phyloP scores from a whole-genome alignment of 2,888 invertebrate species.

The Craniophora ligustri region DNA sequence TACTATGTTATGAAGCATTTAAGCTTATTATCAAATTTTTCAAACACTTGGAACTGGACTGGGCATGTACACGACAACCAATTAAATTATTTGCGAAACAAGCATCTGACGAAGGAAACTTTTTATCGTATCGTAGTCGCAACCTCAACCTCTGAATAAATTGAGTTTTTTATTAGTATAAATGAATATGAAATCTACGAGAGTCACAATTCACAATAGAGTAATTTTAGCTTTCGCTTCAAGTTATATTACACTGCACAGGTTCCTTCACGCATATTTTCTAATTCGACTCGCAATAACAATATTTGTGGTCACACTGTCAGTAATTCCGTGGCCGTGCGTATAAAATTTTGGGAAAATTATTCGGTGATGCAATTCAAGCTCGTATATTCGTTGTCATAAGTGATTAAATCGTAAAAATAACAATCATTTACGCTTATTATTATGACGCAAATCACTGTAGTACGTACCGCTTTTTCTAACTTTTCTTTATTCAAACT shows the following conservation, averaged over 20 bases:
- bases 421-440: no score
- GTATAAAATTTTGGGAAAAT: conserved; percentile 60
- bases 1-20: conserved; percentile 9
- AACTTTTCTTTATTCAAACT: no score
- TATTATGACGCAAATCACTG: no score
- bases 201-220: conserved; percentile 63
- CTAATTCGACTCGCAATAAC: conserved; percentile 66
- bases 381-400: neutral
- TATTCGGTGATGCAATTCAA: conserved; percentile 50
- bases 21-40: conserved; percentile 21
- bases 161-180: conserved; percentile 59
- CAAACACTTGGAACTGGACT: conserved; percentile 3
- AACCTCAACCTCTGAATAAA: conserved; percentile 44
- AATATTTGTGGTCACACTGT: conserved; percentile 59
- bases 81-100: conserved; percentile 39
- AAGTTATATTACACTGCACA: conserved; percentile 12
- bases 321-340: conserved; percentile 62
- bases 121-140: conserved; percentile 25
- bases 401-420: neutral
- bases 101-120: conserved; percentile 9
- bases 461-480: no score
- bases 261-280: conserved; percentile 64
- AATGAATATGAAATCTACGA: conserved; percentile 59
- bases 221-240: conserved; percentile 58
- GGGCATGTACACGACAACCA: conserved; percentile 26